Base-by-base conservation (phyloP, 2,113 vertebrate species). In the Machaerirhynchus nigripectus region DNA sequence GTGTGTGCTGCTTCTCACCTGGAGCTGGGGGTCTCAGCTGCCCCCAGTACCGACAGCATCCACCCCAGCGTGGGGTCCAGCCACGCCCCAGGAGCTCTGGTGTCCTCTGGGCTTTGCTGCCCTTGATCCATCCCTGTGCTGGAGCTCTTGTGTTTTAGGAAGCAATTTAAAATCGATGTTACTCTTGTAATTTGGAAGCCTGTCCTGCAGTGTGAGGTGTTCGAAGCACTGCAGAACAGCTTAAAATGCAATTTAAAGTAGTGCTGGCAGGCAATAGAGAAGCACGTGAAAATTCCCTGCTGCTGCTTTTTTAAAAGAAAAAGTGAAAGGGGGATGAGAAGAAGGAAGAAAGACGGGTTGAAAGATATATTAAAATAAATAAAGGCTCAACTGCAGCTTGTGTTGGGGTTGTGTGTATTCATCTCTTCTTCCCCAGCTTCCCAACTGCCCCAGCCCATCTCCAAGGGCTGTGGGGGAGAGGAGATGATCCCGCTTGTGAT, bases 241-340 rank as follows among this genome's bases (percentile, higher is more conserved):
- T 97, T 90, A 94, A 95, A 96, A 84, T 60, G 84, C 84, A 85
- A 90, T 93, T 96, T 94, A 35, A 95, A 95, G 57, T 60, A 90
- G 74, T 56, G 85, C 94, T 93, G 90, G 87, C 77, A 94, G 94
- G 88, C 78, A 76, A 27, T 11, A 53, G 87, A 57, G 84, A 23
- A 85, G 40, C 70, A 69, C 71, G 74, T 82, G 44, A 91, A 95
- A 95, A 93, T 88, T 89, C 75, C 63, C 71, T 53, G 86, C 70
- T 73, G 83, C 67, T 42, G 44, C 75, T 49, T 76, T 56, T 55
- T 33, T 7, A n/a, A 30, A 85, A 47, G 40, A 37, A 74, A 71
- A 33, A 24, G 18, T 55, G 47, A 27, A 60, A 47, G 21, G 35
- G n/a, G 28, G 26, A 37, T n/a, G 57, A 88, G 24, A 47, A 56